Evolutionary conservation across 2,888 invertebrate species (phyloP), one percentile per base, ranked within the genome.

Genomic region (Conistra vaccinii): DNA sequence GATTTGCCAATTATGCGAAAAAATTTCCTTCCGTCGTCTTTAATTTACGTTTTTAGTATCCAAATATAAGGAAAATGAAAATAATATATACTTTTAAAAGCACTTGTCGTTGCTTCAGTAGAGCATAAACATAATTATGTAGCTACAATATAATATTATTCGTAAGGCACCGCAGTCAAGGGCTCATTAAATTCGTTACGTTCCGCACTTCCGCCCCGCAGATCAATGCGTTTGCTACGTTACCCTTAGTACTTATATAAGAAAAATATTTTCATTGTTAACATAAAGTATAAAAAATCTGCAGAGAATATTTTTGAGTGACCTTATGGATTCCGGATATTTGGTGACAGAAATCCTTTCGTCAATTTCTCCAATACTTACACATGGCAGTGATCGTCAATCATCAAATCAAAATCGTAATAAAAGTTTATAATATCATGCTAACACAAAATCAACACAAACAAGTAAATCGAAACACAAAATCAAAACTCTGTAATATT

Each of bases 11-110:
- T 76, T 51, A n/a, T 53, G 14, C 32, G 2, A 57, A 69, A 1
- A 26, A 20, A 1, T n/a, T 63, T 53, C 32, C 45, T 35, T 51
- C 20, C 7, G 12, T 32, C 57, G 26, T 42, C 26, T 60, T 60
- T 14, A 63, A 76, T 63, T 58, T 76, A 45, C 39, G 26, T 63
- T 76, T 69, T 51, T 20, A 32, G 42, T 69, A 32, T 76, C 26
- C 55, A 76, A 63, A 65, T 67, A 58, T 32, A 23, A 42, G 26
- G 55, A 76, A 51, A 76, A 51, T 4, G 5, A 29, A 29, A 45
- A 76, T 63, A 26, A 69, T 39, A n/a, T 39, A n/a, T 62, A 45
- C 55, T 23, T n/a, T 57, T 48, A 9, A 14, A 48, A 48, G 29
- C 2, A 67, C 51, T 73, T 67, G 32, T 61, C 23, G 32, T 57